A percentile compares a stretch with the other conserved stretches of the same genome.
Evolutionary conservation across 2,113 vertebrate genomes (phyloP).

Genomic region (Athene cunicularia): DNA sequence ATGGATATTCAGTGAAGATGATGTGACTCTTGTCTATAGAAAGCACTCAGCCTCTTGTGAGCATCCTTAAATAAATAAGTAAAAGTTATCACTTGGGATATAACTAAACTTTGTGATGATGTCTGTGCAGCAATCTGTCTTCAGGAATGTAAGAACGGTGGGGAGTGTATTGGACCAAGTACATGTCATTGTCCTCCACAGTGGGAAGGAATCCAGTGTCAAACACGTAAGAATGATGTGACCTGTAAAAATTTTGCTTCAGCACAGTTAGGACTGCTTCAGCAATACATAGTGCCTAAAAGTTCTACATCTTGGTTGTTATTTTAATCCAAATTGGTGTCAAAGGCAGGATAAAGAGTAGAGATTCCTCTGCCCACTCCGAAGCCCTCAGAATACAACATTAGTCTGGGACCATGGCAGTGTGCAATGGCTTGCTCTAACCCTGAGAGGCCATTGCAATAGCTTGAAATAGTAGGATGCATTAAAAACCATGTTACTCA

Average conservation of each 20-base stretch:
- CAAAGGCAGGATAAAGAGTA: not conserved
- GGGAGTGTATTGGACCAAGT: conserved; percentile 85
- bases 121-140: conserved; percentile 83
- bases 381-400: not conserved
- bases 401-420: not conserved
- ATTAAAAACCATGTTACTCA: not conserved
- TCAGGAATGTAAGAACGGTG: conserved; percentile 88
- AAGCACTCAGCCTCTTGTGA: not conserved
- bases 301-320: not conserved
- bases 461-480: not conserved
- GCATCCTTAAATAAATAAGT: not conserved
- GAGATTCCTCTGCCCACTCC: not conserved
- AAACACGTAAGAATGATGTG: conserved; percentile 82
- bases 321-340: not conserved
- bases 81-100: not conserved
- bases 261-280: not conserved
- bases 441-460: not conserved
- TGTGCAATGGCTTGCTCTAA: not conserved
- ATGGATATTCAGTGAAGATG: not conserved
- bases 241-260: not conserved
- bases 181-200: conserved; percentile 81
- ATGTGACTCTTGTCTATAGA: not conserved
- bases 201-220: conserved; percentile 89
- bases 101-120: conserved; percentile 18
- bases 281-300: not conserved